These are phyloP conservation scores for Ctena decussata DNA, from an alignment of 2,888 invertebrate genomes.

Conservation along the genomic window DNA sequence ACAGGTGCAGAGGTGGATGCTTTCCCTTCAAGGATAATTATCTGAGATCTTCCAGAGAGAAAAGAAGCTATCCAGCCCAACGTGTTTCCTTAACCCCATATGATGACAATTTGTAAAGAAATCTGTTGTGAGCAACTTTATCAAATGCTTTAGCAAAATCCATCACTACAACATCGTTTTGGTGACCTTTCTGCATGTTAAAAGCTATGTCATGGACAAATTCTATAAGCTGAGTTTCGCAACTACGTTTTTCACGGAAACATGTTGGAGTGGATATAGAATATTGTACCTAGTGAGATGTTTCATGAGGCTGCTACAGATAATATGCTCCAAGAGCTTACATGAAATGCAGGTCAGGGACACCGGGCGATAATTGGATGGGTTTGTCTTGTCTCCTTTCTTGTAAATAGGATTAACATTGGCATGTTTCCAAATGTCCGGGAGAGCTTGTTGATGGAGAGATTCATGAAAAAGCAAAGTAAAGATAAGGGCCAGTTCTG, in stretches of 20 bases:
- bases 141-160: too few relatives aligned
- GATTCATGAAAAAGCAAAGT: not conserved
- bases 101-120: too few relatives aligned
- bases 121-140: too few relatives aligned
- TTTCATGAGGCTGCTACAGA: constrained; percentile 2
- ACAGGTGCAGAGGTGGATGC: too few relatives aligned
- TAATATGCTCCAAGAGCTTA: constrained; percentile 1
- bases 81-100: too few relatives aligned
- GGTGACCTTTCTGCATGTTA: too few relatives aligned
- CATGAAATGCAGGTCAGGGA: constrained; percentile 6
- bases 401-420: constrained; percentile 18
- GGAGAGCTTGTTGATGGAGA: constrained; percentile 1
- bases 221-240: too few relatives aligned
- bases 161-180: too few relatives aligned
- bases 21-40: too few relatives aligned
- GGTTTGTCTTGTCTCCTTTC: constrained; percentile 4
- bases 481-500: not conserved
- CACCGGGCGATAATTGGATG: not conserved
- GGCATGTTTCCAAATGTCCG: constrained; percentile 17
- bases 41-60: too few relatives aligned
- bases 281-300: not conserved
- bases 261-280: not conserved
- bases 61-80: too few relatives aligned
- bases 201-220: too few relatives aligned
- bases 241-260: not conserved